These are phyloP conservation scores for Tenthredo mesomela DNA, from an alignment of 2,888 invertebrate species.

Conservation along the genomic window DNA sequence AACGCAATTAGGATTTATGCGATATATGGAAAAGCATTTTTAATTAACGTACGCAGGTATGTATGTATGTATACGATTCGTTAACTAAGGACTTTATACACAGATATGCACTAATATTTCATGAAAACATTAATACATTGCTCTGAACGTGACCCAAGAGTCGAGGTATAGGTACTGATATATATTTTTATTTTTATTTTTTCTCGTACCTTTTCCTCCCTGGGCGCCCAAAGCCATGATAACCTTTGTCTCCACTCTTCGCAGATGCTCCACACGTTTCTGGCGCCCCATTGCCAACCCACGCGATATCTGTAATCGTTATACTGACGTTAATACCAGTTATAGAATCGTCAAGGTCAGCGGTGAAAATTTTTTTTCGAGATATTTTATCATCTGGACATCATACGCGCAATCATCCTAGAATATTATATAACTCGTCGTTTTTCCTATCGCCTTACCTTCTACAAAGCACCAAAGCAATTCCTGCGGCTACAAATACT, in stretches of 20 bases:
- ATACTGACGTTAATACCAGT: conserved; percentile 4
- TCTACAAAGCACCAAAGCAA: conserved; percentile 68
- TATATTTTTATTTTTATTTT: too few species aligned
- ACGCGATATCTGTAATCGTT: conserved; percentile 65
- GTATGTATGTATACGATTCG: not conserved
- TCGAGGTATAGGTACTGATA: not conserved
- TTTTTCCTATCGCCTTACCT: conserved; percentile 63
- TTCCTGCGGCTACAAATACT: conserved; percentile 68
- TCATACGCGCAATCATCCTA: too few species aligned
- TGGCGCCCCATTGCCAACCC: conserved; percentile 72
- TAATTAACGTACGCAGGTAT: conserved; percentile 25
- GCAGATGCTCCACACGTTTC: conserved; percentile 74
- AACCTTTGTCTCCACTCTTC: conserved; percentile 75
- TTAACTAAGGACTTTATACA: not conserved
- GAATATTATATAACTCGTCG: not conserved
- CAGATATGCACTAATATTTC: not conserved
- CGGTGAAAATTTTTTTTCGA: not conserved
- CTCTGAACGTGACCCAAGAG: not conserved
- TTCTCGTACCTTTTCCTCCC: conserved; percentile 73
- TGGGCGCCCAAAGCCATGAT: conserved; percentile 75
- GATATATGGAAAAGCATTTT: conserved; percentile 17
- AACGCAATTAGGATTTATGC: not conserved
- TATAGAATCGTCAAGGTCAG: not conserved
- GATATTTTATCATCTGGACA: not conserved
- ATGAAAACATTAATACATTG: not conserved